Evolutionary conservation across 2,797 vertebrate species (phyloP).

Genomic region (Mormyrus proboscirostris): DNA sequence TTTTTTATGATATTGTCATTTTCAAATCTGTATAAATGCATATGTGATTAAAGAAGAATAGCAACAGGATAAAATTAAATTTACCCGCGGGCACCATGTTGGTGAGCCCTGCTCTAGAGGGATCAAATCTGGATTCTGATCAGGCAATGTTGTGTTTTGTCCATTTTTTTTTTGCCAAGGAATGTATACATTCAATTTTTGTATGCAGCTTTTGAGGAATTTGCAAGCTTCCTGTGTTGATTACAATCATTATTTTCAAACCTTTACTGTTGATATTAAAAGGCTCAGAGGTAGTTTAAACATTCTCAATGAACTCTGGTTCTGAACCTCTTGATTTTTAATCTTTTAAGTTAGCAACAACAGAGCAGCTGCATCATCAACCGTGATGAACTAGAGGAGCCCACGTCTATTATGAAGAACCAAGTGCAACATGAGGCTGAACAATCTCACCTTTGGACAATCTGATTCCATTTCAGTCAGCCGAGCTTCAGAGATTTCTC

Average conservation of each 20-base stretch:
- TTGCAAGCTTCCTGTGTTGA: not conserved
- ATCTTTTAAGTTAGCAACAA: not conserved
- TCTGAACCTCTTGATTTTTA: not conserved
- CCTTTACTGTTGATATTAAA: not conserved
- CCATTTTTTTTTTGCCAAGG: not conserved
- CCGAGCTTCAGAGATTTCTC: slow-evolving; percentile 35
- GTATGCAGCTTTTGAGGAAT: not conserved
- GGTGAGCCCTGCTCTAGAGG: not conserved
- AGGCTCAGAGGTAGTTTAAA: not conserved
- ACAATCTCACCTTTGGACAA: slow-evolving; percentile 20
- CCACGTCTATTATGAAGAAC: not conserved
- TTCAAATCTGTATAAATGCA: too few relatives aligned
- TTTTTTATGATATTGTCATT: too few relatives aligned
- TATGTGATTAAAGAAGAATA: too few relatives aligned
- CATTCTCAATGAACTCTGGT: not conserved
- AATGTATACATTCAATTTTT: not conserved
- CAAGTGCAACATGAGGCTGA: not conserved
- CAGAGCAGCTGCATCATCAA: not conserved
- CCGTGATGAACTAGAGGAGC: not conserved
- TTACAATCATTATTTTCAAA: not conserved
- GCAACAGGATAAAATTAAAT: too few relatives aligned
- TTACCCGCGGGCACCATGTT: too few relatives aligned
- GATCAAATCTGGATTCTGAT: not conserved
- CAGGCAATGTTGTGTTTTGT: not conserved
- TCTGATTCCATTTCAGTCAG: slow-evolving; percentile 28